phyloP scores from a whole-genome alignment of 2,888 invertebrate genomes.

The Meta bourneti region DNA sequence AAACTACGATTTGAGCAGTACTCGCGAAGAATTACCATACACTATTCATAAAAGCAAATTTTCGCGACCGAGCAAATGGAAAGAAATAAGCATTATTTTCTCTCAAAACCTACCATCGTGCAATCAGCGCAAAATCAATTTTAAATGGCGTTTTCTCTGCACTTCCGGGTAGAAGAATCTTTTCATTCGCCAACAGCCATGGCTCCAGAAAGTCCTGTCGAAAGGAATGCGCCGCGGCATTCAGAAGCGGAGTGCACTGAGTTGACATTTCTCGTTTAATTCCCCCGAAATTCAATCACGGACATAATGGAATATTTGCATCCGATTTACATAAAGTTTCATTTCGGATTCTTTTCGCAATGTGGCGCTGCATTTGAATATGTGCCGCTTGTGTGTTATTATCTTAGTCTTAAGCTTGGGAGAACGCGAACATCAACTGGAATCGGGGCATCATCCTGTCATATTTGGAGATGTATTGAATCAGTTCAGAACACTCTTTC shows the following conservation, averaged over 20 bases:
- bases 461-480: too few species aligned
- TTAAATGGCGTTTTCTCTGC: neutral
- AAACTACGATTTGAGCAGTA: too few species aligned
- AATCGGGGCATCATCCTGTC: too few species aligned
- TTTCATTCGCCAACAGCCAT: neutral
- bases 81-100: too few species aligned
- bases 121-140: neutral
- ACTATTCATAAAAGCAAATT: too few species aligned
- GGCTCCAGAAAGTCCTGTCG: neutral
- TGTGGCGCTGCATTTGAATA: neutral
- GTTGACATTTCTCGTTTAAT: slow-evolving; percentile 46
- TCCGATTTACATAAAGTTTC: slow-evolving; percentile 47
- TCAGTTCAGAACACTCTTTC: too few species aligned
- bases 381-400: too few species aligned
- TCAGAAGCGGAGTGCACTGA: neutral
- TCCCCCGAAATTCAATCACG: slow-evolving; percentile 22
- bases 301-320: slow-evolving; percentile 32
- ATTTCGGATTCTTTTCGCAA: neutral
- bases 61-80: too few species aligned
- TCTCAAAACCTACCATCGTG: too few species aligned
- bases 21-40: too few species aligned
- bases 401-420: too few species aligned
- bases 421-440: too few species aligned
- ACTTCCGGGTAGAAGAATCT: neutral
- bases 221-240: neutral